Base-by-base conservation (phyloP, 2,113 vertebrate species). In the Etia nguti region DNA sequence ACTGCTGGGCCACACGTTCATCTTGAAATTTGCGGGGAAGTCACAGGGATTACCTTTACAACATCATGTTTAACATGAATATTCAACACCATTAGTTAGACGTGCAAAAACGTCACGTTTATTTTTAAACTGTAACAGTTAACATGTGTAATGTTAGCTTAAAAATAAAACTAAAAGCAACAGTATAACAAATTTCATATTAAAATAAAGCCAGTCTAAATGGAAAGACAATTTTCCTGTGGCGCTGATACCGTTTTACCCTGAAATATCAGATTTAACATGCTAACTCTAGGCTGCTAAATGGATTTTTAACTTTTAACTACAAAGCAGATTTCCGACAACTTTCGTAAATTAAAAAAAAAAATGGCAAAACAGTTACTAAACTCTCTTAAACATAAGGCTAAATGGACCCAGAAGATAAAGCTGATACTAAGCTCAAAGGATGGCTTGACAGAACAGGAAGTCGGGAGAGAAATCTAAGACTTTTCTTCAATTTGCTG, bases 171-270 rank as follows among this genome's bases (percentile, higher is more conserved):
- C 38, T 46, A 41, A 68, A 8, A 41, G 36, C 62, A 13, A 13
- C 11, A 24, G 20, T 5, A 3, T 11, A 68, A 68, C n/a, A 22
- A 43, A 8, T 43, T 70, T 70, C 6, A 22, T 65, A 8, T 13
- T n/a, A 38, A 70, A 13, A 24, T 24, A 41, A 70, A 43, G n/a
- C 0, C 38, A 0, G 38, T 43, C 5, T 16, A 24, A 10, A 70
- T 43, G n/a, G 8, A 24, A 70, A 70, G 65, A 65, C 20, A 6
- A 13, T 13, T 46, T 13, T 13, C 5, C 43, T 6, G 38, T 26
- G 36, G n/a, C 12, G 5, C 24, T 36, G 8, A 16, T 26, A 24
- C 65, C 6, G 65, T 70, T 70, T 43, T 12, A 24, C n/a, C 8
- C 22, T 20, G n/a, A 43, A 70, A 24, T 10, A 24, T 70, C 36